Conservation (phyloP, 2,888 invertebrate genomes). For the Lasioglossum villosulum region DNA sequence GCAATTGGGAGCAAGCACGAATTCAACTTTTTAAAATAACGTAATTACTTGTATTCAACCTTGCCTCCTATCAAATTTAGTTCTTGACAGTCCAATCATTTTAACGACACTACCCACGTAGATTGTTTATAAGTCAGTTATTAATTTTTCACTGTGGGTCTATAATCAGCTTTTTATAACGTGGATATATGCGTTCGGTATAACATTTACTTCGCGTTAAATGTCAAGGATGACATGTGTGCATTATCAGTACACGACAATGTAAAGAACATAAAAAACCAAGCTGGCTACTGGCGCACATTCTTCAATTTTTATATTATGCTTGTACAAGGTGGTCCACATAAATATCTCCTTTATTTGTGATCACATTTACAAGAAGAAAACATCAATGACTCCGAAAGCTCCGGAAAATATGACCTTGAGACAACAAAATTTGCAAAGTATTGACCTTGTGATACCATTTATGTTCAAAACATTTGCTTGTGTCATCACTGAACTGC, state of each 20-base stretch:
- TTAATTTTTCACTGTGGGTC: neutral
- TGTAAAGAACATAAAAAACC: neutral
- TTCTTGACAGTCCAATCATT: neutral
- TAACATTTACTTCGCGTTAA: neutral
- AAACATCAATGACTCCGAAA: no score
- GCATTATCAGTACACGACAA: neutral
- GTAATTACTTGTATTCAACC: no score
- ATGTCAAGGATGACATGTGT: slow-evolving; percentile 6
- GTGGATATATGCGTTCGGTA: neutral
- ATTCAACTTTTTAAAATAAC: neutral
- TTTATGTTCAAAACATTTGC: no score
- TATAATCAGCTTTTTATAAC: neutral
- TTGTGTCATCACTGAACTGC: no score
- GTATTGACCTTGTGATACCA: no score
- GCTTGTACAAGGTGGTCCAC: no score
- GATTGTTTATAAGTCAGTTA: neutral
- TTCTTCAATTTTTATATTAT: no score
- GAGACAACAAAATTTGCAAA: no score
- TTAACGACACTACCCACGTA: neutral
- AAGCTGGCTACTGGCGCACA: neutral
- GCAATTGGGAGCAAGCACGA: neutral
- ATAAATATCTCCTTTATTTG: no score
- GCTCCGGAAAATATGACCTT: no score
- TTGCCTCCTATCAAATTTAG: neutral
- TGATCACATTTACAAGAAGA: no score